phyloP scores from a whole-genome alignment of 2,113 vertebrate genomes.

The Callipepla squamata region DNA sequence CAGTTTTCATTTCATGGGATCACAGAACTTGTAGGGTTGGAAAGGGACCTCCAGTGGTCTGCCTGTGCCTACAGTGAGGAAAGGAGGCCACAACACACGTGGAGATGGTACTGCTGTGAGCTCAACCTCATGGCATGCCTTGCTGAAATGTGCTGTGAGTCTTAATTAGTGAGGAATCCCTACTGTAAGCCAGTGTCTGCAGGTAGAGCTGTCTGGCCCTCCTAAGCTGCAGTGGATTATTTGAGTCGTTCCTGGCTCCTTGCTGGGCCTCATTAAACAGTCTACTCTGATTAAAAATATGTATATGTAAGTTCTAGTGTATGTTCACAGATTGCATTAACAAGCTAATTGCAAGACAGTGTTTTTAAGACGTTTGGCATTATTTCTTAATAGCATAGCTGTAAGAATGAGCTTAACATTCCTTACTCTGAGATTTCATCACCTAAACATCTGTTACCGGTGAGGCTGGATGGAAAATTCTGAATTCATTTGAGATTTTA shows the following conservation, averaged over 20 bases:
- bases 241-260: not conserved
- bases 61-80: not conserved
- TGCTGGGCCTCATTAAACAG: not conserved
- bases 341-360: not conserved
- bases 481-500: not conserved
- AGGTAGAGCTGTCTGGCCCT: not conserved
- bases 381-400: not conserved
- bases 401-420: not conserved
- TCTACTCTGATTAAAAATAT: not conserved
- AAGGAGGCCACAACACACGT: conserved; percentile 9
- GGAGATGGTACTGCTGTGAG: not conserved
- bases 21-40: too few relatives aligned
- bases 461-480: not conserved
- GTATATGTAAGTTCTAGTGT: not conserved
- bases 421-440: not conserved
- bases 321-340: not conserved
- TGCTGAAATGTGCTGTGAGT: not conserved
- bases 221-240: not conserved
- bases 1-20: not conserved
- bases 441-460: not conserved
- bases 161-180: not conserved
- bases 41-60: too few relatives aligned
- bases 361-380: not conserved
- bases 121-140: not conserved
- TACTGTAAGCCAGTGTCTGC: not conserved